These are phyloP conservation scores for Heliconius hewitsoni DNA, from an alignment of 1,140 invertebrate species.

Conservation along the genomic window DNA sequence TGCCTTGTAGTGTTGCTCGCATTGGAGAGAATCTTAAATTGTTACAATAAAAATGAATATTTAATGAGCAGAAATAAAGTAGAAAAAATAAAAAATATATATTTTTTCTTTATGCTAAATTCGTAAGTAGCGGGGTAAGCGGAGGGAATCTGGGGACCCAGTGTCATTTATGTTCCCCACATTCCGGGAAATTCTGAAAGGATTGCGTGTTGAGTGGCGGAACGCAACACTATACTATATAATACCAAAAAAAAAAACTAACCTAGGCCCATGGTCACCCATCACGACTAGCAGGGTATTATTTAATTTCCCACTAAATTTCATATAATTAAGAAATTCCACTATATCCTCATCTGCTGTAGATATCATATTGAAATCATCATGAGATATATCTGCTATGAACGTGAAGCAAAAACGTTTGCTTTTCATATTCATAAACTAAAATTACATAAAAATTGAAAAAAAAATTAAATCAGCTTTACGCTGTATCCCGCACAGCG, in stretches of 20 bases:
- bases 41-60: not conserved
- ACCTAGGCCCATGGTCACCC: constrained; percentile 94
- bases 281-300: constrained; percentile 91
- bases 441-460: constrained; percentile 39
- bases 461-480: no score
- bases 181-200: no score
- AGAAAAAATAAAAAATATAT: not conserved
- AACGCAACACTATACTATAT: no score
- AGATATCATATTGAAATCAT: constrained; percentile 89
- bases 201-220: no score
- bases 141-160: no score
- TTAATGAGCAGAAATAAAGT: not conserved
- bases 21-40: constrained; percentile 85
- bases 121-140: no score
- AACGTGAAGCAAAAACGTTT: constrained; percentile 92
- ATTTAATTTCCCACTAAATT: constrained; percentile 84
- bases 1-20: constrained; percentile 91
- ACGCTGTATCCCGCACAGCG: no score
- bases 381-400: constrained; percentile 92
- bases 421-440: constrained; percentile 82
- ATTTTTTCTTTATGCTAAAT: no score
- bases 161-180: no score
- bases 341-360: constrained; percentile 88
- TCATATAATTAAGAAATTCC: constrained; percentile 84
- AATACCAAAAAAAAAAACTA: constrained; percentile 18